Percentiles rank a stretch among this genome's conserved stretches.
These are phyloP conservation scores for Chymomyza procnemis DNA, from an alignment of 2,888 invertebrate species.

Conservation along the genomic window DNA sequence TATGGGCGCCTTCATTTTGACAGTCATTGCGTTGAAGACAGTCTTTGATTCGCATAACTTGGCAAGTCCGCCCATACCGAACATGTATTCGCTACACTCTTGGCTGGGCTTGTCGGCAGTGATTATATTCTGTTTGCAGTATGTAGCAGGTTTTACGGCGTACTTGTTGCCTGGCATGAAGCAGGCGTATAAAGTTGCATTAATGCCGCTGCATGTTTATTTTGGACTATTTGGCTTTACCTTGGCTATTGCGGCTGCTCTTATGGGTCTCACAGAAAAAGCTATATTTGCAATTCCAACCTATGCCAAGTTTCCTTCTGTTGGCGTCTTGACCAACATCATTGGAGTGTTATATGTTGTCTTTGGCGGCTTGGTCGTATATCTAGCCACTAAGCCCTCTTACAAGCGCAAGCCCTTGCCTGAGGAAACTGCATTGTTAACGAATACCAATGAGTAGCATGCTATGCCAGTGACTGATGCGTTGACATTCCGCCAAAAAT, in stretches of 20 bases:
- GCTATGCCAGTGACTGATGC: neutral
- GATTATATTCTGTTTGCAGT: slow-evolving; percentile 86
- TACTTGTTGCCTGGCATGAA: slow-evolving; percentile 87
- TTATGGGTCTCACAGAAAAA: slow-evolving; percentile 89
- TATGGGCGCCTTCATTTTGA: slow-evolving; percentile 83
- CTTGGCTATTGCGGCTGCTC: slow-evolving; percentile 83
- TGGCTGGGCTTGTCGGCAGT: slow-evolving; percentile 89
- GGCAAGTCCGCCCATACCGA: slow-evolving; percentile 81
- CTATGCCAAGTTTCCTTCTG: slow-evolving; percentile 79
- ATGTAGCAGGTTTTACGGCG: slow-evolving; percentile 85
- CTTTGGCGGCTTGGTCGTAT: slow-evolving; percentile 85
- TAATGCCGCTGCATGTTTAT: slow-evolving; percentile 87
- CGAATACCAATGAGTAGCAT: slow-evolving; percentile 76
- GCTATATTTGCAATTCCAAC: slow-evolving; percentile 80
- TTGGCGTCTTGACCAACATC: slow-evolving; percentile 85
- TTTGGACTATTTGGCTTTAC: slow-evolving; percentile 88
- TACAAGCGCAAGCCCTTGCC: slow-evolving; percentile 86
- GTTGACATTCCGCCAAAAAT: neutral
- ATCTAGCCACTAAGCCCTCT: slow-evolving; percentile 84
- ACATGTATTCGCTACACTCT: slow-evolving; percentile 87
- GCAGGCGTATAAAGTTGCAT: slow-evolving; percentile 81
- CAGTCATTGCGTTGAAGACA: slow-evolving; percentile 86
- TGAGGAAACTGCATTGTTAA: slow-evolving; percentile 85
- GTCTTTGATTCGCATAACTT: slow-evolving; percentile 90
- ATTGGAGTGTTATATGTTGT: slow-evolving; percentile 84